Evolutionary conservation across 1,140 invertebrate genomes (phyloP).

Genomic region (Ceratosolen fusciceps): DNA sequence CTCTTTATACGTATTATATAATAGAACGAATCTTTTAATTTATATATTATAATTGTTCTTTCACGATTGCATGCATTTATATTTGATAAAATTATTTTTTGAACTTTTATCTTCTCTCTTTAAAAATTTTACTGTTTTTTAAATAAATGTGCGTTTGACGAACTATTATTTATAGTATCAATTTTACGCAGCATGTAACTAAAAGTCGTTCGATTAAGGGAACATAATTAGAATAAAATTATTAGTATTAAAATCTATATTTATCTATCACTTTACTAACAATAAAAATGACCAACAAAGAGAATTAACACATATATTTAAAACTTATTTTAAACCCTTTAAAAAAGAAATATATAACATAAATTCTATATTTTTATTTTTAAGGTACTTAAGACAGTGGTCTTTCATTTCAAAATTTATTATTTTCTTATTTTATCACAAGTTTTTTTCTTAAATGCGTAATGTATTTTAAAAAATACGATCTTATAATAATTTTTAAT

Average conservation of each 20-base stretch:
- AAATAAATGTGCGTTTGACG: constrained; percentile 45
- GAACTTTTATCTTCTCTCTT: neutral
- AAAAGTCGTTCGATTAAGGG: constrained; percentile 49
- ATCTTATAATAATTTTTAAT: constrained; percentile 33
- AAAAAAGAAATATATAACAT: constrained; percentile 43
- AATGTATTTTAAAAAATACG: constrained; percentile 43
- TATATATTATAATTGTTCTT: constrained; percentile 38
- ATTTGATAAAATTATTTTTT: neutral
- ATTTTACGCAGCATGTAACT: constrained; percentile 36
- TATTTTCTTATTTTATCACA: constrained; percentile 47
- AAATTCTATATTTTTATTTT: constrained; percentile 39
- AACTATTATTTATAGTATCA: constrained; percentile 34
- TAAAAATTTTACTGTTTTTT: neutral
- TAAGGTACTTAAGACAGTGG: constrained; percentile 19
- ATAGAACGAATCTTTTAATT: constrained; percentile 39
- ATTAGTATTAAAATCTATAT: constrained; percentile 9
- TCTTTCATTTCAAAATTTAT: constrained; percentile 46
- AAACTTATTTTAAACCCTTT: constrained; percentile 34
- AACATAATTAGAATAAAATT: constrained; percentile 23
- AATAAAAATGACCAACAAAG: constrained; percentile 34
- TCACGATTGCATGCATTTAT: constrained; percentile 35
- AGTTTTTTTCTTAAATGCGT: constrained; percentile 45
- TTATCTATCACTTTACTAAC: constrained; percentile 20
- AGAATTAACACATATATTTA: constrained; percentile 31
- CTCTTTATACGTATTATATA: constrained; percentile 48